Base-by-base conservation (phyloP, 2,797 vertebrate genomes). In the Ctenopoma kingsleyae region DNA sequence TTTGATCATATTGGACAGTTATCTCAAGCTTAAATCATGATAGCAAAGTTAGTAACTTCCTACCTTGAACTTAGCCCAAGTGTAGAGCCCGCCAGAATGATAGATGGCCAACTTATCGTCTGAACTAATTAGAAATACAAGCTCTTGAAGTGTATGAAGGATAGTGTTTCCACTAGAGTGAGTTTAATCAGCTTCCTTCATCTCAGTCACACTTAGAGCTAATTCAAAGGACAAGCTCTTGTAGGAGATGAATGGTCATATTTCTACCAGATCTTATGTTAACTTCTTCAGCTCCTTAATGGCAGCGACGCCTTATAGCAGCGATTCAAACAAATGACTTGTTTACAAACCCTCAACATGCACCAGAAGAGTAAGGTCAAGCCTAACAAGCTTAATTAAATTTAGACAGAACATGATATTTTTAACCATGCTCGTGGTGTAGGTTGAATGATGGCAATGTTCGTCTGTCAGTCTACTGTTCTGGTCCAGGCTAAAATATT, bases 101-200 rank as follows among this genome's bases (percentile, higher is more conserved):
- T 80, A 52, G 63, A 91, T 85, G 63, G 47, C 44, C 70, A 71
- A 67, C 63, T 71, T 74, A 67, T 65, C 22, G 30, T 67, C 58
- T 69, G 55, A 71, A 63, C 78, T 90, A 85, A 88, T 91, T 90
- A 88, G 74, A 63, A 83, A 77, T 73, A 83, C 78, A 78, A 76
- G 81, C 61, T 78, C 65, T 46, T 81, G 75, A 76, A 80, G 75
- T 75, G 74, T 57, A 77, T 86, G 80, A 90, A 72, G 75, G 74
- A 81, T 85, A 71, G 77, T 38, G 56, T 86, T 87, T 84, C 83
- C 82, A 82, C 55, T 58, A 83, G 48, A 87, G 76, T 74, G 82
- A 72, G 55, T 89, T 87, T 87, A 87, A 90, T 88, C 83, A 87
- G 81, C 67, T 77, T 70, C 50, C 57, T 87, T 82, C 72, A 80